Conservation (phyloP, 1,140 invertebrate genomes). For the Heliconius melpomene region DNA sequence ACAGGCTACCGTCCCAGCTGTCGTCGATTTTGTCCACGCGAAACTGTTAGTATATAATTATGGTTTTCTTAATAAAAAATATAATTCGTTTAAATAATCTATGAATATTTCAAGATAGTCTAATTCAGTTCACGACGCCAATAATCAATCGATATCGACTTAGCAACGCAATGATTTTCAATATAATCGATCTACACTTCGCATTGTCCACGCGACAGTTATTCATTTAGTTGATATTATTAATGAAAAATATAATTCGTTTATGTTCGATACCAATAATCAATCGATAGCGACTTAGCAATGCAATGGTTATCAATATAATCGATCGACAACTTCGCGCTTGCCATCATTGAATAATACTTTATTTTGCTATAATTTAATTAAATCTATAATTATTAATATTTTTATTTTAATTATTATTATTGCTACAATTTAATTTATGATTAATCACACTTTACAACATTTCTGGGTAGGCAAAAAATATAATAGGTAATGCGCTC, state of each 20-base stretch:
- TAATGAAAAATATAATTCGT: background rate
- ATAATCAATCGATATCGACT: background rate
- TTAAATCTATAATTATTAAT: background rate
- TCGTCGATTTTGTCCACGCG: conserved; percentile 62
- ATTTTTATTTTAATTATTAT: background rate
- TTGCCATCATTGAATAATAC: no score
- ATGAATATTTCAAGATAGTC: no score
- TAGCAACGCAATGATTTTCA: background rate
- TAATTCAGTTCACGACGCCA: no score
- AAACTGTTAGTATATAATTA: conserved; percentile 51
- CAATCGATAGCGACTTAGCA: background rate
- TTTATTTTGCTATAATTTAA: background rate
- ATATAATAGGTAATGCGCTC: background rate
- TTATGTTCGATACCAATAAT: no score
- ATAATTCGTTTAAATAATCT: background rate
- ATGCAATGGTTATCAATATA: background rate
- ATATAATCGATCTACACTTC: no score
- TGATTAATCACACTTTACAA: background rate
- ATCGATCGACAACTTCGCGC: no score
- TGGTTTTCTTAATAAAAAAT: background rate
- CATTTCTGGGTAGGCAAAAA: background rate
- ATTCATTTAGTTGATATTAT: no score
- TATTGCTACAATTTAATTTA: background rate
- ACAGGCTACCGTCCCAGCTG: conserved; percentile 56
- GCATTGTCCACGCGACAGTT: no score